Percentiles rank a stretch among this genome's conserved stretches.
Evolutionary conservation across 1,140 invertebrate genomes (phyloP).

Genomic region (Scylla paramamosain): DNA sequence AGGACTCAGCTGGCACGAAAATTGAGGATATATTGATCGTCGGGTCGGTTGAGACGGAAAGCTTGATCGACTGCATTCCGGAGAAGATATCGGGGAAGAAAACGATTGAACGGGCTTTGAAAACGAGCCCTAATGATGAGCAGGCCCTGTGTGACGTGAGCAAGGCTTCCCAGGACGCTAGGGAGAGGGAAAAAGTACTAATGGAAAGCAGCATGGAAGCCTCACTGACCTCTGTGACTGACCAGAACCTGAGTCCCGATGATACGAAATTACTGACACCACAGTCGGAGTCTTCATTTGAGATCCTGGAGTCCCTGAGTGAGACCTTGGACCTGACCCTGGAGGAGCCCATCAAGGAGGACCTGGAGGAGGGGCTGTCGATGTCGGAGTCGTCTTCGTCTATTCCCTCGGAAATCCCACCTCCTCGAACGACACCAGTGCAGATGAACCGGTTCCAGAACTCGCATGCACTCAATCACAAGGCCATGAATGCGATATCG

Average conservation of each 20-base stretch:
- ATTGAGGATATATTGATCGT: slow-evolving; percentile 70
- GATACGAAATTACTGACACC: slow-evolving; percentile 62
- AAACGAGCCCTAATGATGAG: not conserved
- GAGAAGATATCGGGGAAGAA: slow-evolving; percentile 8
- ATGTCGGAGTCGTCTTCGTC: not conserved
- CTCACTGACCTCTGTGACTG: not conserved
- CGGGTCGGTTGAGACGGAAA: slow-evolving; percentile 69
- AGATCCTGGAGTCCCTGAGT: slow-evolving; percentile 76
- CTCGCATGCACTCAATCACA: not conserved
- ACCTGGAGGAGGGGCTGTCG: not conserved
- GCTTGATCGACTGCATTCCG: too few relatives aligned
- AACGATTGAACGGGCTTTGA: not conserved
- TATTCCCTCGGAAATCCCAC: not conserved
- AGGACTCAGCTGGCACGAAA: not conserved
- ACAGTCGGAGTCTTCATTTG: slow-evolving; percentile 76
- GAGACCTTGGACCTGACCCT: slow-evolving; percentile 63
- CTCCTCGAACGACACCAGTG: not conserved
- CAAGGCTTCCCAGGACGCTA: slow-evolving; percentile 29
- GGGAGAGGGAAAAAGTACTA: slow-evolving; percentile 54
- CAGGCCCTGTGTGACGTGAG: not conserved
- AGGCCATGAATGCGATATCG: not conserved
- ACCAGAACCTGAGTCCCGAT: not conserved
- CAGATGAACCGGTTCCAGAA: not conserved
- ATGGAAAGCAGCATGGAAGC: not conserved
- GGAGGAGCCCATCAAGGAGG: slow-evolving; percentile 17